Evolutionary conservation across 35 echinoderm and acorn worm species (phyloP).

Genomic region (Apostichopus californicus): DNA sequence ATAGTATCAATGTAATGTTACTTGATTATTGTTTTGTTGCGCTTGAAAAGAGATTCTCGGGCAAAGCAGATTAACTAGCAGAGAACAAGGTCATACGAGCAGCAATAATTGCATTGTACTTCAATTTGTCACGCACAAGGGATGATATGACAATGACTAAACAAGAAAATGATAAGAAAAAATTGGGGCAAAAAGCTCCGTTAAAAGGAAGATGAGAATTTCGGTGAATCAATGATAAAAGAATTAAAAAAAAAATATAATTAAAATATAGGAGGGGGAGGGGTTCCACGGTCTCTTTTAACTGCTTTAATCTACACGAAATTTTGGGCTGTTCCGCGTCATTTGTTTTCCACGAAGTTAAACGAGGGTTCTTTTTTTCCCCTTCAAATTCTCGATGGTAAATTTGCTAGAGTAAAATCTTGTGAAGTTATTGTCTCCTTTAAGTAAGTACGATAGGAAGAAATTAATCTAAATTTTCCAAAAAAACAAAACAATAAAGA

Average conservation of each 20-base stretch:
- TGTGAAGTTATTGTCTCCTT: not conserved
- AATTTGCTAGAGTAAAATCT: not conserved
- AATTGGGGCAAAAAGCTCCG: not conserved
- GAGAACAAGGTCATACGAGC: not conserved
- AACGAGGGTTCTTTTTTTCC: not conserved
- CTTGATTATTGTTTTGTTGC: not conserved
- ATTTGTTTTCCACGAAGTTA: not conserved
- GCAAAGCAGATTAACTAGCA: not conserved
- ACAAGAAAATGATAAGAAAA: not conserved
- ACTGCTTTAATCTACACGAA: not conserved
- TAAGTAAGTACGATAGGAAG: no score
- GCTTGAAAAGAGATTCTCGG: not conserved
- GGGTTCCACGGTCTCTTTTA: not conserved
- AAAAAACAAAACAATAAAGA: no score
- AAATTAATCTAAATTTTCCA: no score
- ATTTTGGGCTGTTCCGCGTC: not conserved
- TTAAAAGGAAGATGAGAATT: not conserved
- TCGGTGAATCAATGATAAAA: not conserved
- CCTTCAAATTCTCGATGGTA: not conserved
- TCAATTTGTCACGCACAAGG: not conserved
- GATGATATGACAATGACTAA: not conserved
- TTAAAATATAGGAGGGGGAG: not conserved
- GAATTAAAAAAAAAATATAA: not conserved
- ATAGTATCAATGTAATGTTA: not conserved
- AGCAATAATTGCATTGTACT: not conserved